Evolutionary conservation across 2,888 invertebrate species (phyloP).

Genomic region (Pseudococcus viburni): DNA sequence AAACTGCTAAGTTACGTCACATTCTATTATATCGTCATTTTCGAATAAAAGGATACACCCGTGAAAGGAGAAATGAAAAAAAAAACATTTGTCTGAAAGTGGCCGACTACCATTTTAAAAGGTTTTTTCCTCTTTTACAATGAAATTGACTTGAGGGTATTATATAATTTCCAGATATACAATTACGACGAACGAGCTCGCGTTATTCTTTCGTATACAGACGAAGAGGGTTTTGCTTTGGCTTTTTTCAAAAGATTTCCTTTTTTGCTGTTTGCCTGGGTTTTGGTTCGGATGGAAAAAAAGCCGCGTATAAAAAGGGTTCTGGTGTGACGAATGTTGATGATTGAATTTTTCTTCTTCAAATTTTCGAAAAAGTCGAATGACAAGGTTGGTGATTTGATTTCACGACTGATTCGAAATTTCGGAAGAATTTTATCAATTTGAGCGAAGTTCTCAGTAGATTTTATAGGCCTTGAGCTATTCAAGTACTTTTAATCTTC

Average conservation of each 20-base stretch:
- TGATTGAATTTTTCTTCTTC: too few relatives aligned
- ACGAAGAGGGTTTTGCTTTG: too few relatives aligned
- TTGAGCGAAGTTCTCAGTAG: too few relatives aligned
- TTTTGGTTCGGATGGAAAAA: too few relatives aligned
- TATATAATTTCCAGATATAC: slow-evolving; percentile 46
- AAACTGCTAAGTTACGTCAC: slow-evolving; percentile 50
- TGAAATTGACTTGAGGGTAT: slow-evolving; percentile 54
- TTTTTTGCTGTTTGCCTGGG: not conserved
- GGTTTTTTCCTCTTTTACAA: slow-evolving; percentile 35
- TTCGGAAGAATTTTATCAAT: too few relatives aligned
- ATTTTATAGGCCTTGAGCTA: too few relatives aligned
- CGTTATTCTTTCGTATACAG: not conserved
- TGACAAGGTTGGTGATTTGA: too few relatives aligned
- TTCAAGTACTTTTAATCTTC: too few relatives aligned
- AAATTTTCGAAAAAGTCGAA: too few relatives aligned
- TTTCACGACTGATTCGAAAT: too few relatives aligned
- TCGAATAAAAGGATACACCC: slow-evolving; percentile 51
- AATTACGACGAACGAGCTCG: slow-evolving; percentile 20
- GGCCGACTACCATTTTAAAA: slow-evolving; percentile 57
- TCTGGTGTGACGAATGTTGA: too few relatives aligned
- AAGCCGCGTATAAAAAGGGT: too few relatives aligned
- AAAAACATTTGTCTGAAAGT: slow-evolving; percentile 60
- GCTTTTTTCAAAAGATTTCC: not conserved
- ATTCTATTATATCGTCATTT: slow-evolving; percentile 55
- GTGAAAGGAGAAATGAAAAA: slow-evolving; percentile 47